Evolutionary conservation across 2,888 invertebrate genomes (phyloP), one percentile per base, ranked within the genome.

Genomic region (Sthenelais limicola): DNA sequence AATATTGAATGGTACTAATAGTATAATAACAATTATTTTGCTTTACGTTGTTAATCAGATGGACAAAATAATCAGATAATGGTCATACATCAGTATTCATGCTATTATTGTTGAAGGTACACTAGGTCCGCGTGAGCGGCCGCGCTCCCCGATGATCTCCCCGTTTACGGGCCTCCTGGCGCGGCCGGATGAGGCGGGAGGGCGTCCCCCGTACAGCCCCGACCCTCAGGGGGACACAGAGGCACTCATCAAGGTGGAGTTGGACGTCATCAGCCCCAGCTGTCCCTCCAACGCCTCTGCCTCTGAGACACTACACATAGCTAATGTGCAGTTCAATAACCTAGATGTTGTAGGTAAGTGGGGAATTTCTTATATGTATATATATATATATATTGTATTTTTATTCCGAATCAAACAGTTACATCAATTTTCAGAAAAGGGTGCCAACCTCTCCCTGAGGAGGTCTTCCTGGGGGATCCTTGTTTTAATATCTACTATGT

Each of bases 321-420:
- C 95, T 0, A 94, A 94, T 82, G 93, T 97, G 80, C 92, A 96
- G 80, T 97, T 97, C 84, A 97, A 97, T 85, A 97, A 94, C 87
- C 90, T 97, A 79, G 97, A 97, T 87, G 94, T 97, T 71, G 97
- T 97, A 77, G 96, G 95, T 94, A 84, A 90, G 90, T 78, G 35
- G 21, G 43, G 43, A 12, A 12, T 9, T 43, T 43, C 15, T 43
- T 43, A 12, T 43, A 9, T 43, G 9, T 9, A 12, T 43, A 9
- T 43, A 12, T 9, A 12, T 43, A 9, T 51, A 54, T 51, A 21
- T 15, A 5, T 67, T 18, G 32, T 18, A 51, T 12, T 51, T 12
- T 43, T 43, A 12, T 43, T 43, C 12, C n/a, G n/a, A n/a, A n/a
- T n/a, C n/a, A n/a, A n/a, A n/a, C n/a, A n/a, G n/a, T n/a, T n/a